Conservation (phyloP, 2,888 invertebrate species). For the Agrotis exclamationis region DNA sequence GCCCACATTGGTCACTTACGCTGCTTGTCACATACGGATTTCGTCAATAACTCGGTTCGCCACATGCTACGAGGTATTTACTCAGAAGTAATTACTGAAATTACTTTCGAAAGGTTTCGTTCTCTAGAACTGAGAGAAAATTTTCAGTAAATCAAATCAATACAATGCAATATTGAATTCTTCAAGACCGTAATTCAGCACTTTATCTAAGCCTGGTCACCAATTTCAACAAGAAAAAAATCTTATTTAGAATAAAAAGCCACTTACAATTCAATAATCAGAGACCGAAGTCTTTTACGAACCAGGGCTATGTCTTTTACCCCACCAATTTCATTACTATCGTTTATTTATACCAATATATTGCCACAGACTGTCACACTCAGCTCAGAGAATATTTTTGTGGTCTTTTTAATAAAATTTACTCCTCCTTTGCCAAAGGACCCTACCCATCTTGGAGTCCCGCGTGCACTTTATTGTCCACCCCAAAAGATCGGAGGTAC, state of each 20-base stretch:
- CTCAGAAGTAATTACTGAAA: too few species aligned
- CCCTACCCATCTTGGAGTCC: constrained; percentile 69
- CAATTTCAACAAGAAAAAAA: background rate
- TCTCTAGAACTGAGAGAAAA: too few species aligned
- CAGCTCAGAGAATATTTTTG: constrained; percentile 74
- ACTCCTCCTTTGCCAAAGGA: constrained; percentile 67
- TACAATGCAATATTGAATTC: background rate
- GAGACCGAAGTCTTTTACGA: background rate
- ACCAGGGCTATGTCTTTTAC: constrained; percentile 18
- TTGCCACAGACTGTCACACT: constrained; percentile 65
- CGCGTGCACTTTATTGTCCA: constrained; percentile 79
- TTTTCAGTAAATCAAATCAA: background rate
- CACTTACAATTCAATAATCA: constrained; percentile 7
- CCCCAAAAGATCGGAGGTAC: constrained; percentile 52
- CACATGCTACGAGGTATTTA: too few species aligned
- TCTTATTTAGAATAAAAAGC: background rate
- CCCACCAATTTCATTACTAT: constrained; percentile 35
- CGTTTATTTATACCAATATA: constrained; percentile 61
- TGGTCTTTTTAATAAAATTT: constrained; percentile 80
- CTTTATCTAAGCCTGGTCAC: background rate
- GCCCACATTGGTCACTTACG: too few species aligned
- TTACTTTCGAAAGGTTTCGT: too few species aligned
- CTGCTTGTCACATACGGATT: too few species aligned
- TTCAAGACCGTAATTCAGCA: too few species aligned
- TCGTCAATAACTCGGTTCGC: too few species aligned